Base-by-base conservation (phyloP, 2,797 vertebrate species). In the Acipenser ruthenus region DNA sequence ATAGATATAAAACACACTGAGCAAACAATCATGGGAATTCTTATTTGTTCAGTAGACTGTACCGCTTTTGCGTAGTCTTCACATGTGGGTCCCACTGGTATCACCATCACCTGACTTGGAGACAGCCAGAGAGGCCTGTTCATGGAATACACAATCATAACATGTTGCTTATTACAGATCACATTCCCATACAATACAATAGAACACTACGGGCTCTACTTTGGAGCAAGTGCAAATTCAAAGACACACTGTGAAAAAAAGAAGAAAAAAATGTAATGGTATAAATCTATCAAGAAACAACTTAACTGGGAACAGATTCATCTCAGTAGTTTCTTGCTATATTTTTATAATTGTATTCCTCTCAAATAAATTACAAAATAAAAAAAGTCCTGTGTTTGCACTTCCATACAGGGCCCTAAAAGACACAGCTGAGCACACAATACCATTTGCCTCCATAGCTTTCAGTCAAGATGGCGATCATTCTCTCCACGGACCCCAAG, bases 61-160 rank as follows among this genome's bases (percentile, higher is more conserved):
- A 98, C 96, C 90, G 93, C 92, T 78, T 95, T 90, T 65, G 95
- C 95, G 68, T 97, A 99, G 6, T 95, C 95, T 9, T 99, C 95
- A 77, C 93, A 95, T 0, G 92, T 91, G 10, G 94, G 94, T 78
- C 95, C 95, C 67, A 98, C 92, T 2, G 97, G 94, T 63, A 99
- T 88, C 2, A 99, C 92, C 95, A 98, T 98, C 67, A 98, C 93
- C 75, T 99, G 97, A 72, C 85, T 86, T 51, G 96, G 96, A 62
- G 97, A 99, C 60, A 99, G 86, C 96, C 97, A 99, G 70, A 99
- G 87, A 0, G 97, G 96, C 97, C 97, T 99, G 77, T 8, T 10
- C 10, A 49, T 6, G 13, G 11, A 4, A 52, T 13, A 53, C n/a
- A 64, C 6, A 49, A 10, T 50, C 63, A 65, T 37, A 5, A 13